Conservation (phyloP, 1,140 invertebrate species). For the Popillia japonica region DNA sequence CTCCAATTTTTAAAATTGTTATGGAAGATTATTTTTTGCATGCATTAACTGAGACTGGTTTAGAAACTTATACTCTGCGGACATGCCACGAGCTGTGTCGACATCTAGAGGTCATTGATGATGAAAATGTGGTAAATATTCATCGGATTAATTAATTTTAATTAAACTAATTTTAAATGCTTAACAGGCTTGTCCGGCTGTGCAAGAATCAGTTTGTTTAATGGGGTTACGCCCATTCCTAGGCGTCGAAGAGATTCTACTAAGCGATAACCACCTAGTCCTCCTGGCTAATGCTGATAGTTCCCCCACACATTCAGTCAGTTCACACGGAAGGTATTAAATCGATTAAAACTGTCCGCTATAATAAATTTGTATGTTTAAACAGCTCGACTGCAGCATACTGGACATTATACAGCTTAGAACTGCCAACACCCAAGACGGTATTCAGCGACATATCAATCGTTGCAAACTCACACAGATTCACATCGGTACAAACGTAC, state of each 20-base stretch:
- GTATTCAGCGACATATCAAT: slow-evolving; percentile 73
- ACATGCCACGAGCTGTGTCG: slow-evolving; percentile 66
- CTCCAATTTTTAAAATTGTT: slow-evolving; percentile 71
- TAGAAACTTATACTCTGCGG: slow-evolving; percentile 80
- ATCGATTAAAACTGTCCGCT: not conserved
- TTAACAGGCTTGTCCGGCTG: slow-evolving; percentile 65
- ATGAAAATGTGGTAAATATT: slow-evolving; percentile 52
- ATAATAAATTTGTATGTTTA: not conserved
- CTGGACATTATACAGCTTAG: slow-evolving; percentile 75
- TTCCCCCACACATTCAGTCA: slow-evolving; percentile 60
- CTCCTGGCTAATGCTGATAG: slow-evolving; percentile 71
- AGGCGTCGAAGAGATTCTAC: slow-evolving; percentile 72
- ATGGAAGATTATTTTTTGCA: slow-evolving; percentile 76
- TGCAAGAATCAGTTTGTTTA: slow-evolving; percentile 73
- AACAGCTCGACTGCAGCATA: slow-evolving; percentile 55
- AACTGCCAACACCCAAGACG: slow-evolving; percentile 67
- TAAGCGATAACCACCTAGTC: slow-evolving; percentile 70
- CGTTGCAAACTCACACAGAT: slow-evolving; percentile 70
- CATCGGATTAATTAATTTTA: too few relatives aligned
- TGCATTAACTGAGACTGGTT: slow-evolving; percentile 77
- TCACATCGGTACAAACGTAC: slow-evolving; percentile 69
- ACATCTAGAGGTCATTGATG: slow-evolving; percentile 55
- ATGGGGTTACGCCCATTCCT: slow-evolving; percentile 78
- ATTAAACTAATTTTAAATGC: too few relatives aligned
- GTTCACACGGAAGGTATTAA: slow-evolving; percentile 56